Conservation (phyloP, 2,797 vertebrate genomes). For the Nannoperca australis region DNA sequence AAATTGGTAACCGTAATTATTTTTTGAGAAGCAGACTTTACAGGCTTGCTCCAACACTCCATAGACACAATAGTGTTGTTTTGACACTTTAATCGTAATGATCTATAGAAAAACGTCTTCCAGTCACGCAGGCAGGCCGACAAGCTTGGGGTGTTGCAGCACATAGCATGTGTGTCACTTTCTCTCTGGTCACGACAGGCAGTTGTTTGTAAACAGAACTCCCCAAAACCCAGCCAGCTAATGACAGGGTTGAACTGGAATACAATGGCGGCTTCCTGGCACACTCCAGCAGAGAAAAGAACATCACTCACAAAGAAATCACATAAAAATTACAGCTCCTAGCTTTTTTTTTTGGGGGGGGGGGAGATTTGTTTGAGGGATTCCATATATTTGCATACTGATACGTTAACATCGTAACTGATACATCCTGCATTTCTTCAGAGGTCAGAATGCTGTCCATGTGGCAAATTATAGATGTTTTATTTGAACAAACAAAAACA, state of each 20-base stretch:
- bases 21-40: background rate
- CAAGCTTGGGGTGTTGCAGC: constrained; percentile 3
- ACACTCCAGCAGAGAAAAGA: constrained; percentile 52
- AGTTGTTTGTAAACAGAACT: constrained; percentile 67
- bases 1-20: background rate
- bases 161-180: constrained; percentile 51
- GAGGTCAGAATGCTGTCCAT: too few relatives aligned
- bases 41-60: background rate
- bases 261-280: constrained; percentile 56
- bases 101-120: background rate
- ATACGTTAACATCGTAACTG: too few relatives aligned
- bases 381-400: background rate
- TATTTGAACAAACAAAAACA: background rate
- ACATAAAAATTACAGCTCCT: background rate
- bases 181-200: constrained; percentile 59
- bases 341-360: too few relatives aligned
- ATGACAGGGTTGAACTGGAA: constrained; percentile 62
- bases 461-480: background rate
- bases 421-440: background rate
- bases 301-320: constrained; percentile 40
- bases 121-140: background rate
- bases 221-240: constrained; percentile 51
- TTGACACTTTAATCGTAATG: background rate
- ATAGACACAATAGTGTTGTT: background rate
- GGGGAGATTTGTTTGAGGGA: background rate